These are phyloP conservation scores for Callopanchax toddi DNA, from an alignment of 2,113 vertebrate species.

Conservation along the genomic window DNA sequence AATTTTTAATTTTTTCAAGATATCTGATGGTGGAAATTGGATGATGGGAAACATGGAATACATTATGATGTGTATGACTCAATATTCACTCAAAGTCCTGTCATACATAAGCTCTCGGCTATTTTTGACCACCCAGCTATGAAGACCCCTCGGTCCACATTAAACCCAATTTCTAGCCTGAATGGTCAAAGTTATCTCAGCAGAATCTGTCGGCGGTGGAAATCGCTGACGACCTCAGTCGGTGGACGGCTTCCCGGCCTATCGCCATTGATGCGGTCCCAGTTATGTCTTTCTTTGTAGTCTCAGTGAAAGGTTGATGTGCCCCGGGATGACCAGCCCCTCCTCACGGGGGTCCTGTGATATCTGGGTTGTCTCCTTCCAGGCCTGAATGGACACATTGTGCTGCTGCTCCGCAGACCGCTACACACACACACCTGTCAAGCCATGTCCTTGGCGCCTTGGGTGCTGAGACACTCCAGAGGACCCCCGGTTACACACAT, in stretches of 20 bases:
- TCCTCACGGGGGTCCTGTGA: slow-evolving; percentile 66
- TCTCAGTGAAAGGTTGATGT: slow-evolving; percentile 59
- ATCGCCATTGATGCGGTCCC: slow-evolving; percentile 54
- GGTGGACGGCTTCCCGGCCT: slow-evolving; percentile 28
- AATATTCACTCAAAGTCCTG: neutral
- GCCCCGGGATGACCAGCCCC: slow-evolving; percentile 49
- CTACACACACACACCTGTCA: slow-evolving; percentile 74
- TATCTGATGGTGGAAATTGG: slow-evolving; percentile 9
- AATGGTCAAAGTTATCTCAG: slow-evolving; percentile 12
- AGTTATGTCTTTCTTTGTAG: slow-evolving; percentile 67
- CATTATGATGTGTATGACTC: neutral
- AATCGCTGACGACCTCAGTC: slow-evolving; percentile 34
- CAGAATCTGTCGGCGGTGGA: slow-evolving; percentile 15
- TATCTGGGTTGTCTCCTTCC: slow-evolving; percentile 73
- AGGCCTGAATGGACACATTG: slow-evolving; percentile 75
- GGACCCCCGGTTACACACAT: slow-evolving; percentile 27
- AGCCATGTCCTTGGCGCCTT: slow-evolving; percentile 70
- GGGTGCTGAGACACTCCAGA: slow-evolving; percentile 71
- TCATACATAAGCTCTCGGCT: neutral
- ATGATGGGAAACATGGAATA: neutral
- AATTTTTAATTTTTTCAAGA: slow-evolving; percentile 14
- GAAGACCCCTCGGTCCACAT: neutral
- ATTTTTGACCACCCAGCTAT: slow-evolving; percentile 2
- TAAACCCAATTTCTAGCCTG: slow-evolving; percentile 21
- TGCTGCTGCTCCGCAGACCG: slow-evolving; percentile 55